These are phyloP conservation scores for Drosophila niveifrons DNA, from an alignment of 2,888 invertebrate genomes.

Conservation along the genomic window DNA sequence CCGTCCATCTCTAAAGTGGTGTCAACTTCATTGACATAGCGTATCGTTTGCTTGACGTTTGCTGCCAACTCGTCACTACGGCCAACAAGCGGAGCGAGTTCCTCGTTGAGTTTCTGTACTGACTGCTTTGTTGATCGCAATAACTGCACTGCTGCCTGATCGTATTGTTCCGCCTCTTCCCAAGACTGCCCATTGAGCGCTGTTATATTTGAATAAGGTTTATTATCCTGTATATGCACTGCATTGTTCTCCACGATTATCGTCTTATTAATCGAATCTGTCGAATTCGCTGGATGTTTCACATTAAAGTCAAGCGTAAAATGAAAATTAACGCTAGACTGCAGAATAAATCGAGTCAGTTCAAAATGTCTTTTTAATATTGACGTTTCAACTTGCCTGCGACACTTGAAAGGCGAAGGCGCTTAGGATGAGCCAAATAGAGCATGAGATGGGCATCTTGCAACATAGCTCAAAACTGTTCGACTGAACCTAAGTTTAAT, in stretches of 20 bases:
- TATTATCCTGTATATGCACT: conserved; percentile 33
- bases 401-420: background rate
- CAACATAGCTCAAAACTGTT: conserved; percentile 30
- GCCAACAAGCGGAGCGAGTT: conserved; percentile 67
- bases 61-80: conserved; percentile 69
- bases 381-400: conserved; percentile 39
- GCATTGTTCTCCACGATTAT: conserved; percentile 54
- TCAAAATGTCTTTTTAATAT: background rate
- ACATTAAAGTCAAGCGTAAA: conserved; percentile 68
- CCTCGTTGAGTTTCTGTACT: conserved; percentile 61
- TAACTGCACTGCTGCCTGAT: conserved; percentile 41
- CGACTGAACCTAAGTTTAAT: conserved; percentile 43
- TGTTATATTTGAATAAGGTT: conserved; percentile 5
- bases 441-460: conserved; percentile 46
- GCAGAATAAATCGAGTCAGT: background rate
- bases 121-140: conserved; percentile 45
- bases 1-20: conserved; percentile 27
- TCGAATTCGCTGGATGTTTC: conserved; percentile 43
- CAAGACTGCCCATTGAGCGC: conserved; percentile 35
- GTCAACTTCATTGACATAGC: conserved; percentile 68
- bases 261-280: conserved; percentile 47
- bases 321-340: conserved; percentile 62
- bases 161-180: conserved; percentile 53
- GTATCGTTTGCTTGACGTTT: conserved; percentile 64
- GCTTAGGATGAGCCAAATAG: conserved; percentile 45